A percentile compares a stretch with the other conserved stretches of the same genome.
Conservation (phyloP, 2,888 invertebrate genomes). For the Leuctra nigra region DNA sequence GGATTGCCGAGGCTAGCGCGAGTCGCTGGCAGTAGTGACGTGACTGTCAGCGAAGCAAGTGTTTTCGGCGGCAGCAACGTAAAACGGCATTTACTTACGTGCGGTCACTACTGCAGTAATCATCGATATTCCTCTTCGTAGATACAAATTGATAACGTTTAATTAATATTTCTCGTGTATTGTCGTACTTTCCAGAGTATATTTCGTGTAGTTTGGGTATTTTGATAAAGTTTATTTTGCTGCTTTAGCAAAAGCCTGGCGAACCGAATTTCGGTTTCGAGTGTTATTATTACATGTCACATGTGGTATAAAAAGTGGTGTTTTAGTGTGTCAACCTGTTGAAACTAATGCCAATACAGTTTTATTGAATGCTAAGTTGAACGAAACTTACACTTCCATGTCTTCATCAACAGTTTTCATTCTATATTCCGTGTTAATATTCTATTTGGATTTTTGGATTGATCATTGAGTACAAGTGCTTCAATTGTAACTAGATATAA, state of each 20-base stretch:
- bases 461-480: background rate
- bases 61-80: background rate
- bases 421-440: conserved; percentile 12
- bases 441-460: conserved; percentile 7
- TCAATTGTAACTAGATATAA: background rate
- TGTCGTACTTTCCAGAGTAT: background rate
- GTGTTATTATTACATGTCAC: background rate
- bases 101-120: conserved; percentile 9
- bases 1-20: background rate
- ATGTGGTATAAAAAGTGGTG: background rate
- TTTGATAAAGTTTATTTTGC: background rate
- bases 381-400: conserved; percentile 13
- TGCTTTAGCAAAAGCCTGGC: background rate
- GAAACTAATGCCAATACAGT: too few species aligned
- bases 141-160: background rate
- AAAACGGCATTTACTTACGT: background rate
- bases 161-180: background rate
- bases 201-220: conserved; percentile 6
- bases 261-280: background rate
- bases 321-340: background rate
- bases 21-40: background rate
- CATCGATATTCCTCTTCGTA: background rate
- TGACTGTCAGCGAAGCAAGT: background rate
- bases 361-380: too few species aligned
- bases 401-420: background rate